phyloP scores from a whole-genome alignment of 2,113 vertebrate species.

The Carlito syrichta region DNA sequence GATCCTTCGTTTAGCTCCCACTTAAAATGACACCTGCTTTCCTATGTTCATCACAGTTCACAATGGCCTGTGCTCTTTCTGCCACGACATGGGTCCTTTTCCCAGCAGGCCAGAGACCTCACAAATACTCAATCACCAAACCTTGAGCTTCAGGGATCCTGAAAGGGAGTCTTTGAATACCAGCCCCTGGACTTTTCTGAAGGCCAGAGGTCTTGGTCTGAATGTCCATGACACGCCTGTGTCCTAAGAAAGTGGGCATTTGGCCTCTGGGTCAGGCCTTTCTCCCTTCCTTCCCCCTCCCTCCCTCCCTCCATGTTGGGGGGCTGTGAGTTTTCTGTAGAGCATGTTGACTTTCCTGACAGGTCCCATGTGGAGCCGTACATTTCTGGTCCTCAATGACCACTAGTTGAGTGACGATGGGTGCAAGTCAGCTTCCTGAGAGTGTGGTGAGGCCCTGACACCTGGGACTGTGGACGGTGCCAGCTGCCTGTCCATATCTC shows the following conservation, averaged over 20 bases:
- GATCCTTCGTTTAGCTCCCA: no score
- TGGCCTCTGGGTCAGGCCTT: not conserved
- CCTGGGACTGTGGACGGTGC: not conserved
- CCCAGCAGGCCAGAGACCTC: not conserved
- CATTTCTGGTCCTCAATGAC: not conserved
- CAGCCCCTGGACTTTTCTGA: not conserved
- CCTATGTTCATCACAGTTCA: no score
- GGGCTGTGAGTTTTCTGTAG: not conserved
- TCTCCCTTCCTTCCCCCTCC: not conserved
- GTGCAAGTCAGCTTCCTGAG: not conserved
- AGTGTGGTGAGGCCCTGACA: not conserved
- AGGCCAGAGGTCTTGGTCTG: not conserved
- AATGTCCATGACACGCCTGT: not conserved
- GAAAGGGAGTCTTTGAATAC: not conserved
- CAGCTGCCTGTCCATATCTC: rapidly evolving
- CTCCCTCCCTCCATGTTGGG: not conserved
- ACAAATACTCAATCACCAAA: not conserved
- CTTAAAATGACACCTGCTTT: no score
- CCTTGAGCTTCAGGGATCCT: not conserved
- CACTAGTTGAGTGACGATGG: not conserved
- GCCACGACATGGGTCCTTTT: not conserved
- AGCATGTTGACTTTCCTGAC: not conserved
- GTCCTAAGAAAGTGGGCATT: not conserved
- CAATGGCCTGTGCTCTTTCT: not conserved
- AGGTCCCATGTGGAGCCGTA: not conserved